Percentiles rank a stretch among this genome's conserved stretches.
phyloP scores from a whole-genome alignment of 2,888 invertebrate genomes.

The Ophraella communa region DNA sequence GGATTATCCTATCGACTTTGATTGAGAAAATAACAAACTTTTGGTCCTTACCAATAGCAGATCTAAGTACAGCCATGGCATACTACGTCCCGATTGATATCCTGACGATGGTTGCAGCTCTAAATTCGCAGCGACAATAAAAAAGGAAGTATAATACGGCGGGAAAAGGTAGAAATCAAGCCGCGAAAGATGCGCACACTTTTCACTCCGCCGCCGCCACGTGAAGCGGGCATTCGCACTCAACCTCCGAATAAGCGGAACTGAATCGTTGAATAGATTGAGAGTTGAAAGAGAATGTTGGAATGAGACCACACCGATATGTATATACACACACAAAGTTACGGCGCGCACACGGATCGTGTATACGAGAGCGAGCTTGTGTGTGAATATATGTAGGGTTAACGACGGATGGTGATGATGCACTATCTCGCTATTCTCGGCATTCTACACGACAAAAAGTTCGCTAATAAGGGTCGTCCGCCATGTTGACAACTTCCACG shows the following conservation, averaged over 20 bases:
- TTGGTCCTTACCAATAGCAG: constrained; percentile 56
- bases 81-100: constrained; percentile 24
- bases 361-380: too few relatives aligned
- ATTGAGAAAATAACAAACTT: not conserved
- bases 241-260: constrained; percentile 48
- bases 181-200: constrained; percentile 11
- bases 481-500: too few relatives aligned
- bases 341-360: too few relatives aligned
- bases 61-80: constrained; percentile 60
- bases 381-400: not conserved
- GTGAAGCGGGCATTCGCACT: constrained; percentile 45
- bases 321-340: too few relatives aligned
- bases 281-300: constrained; percentile 20
- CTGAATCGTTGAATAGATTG: constrained; percentile 39
- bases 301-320: constrained; percentile 21
- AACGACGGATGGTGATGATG: not conserved
- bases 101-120: not conserved
- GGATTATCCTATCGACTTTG: not conserved
- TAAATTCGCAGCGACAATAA: not conserved
- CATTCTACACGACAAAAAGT: not conserved
- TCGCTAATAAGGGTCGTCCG: not conserved
- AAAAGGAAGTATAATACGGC: not conserved
- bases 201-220: constrained; percentile 33
- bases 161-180: constrained; percentile 4
- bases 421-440: not conserved